Conservation (phyloP, 2,797 vertebrate species). For the Xenops minutus region DNA sequence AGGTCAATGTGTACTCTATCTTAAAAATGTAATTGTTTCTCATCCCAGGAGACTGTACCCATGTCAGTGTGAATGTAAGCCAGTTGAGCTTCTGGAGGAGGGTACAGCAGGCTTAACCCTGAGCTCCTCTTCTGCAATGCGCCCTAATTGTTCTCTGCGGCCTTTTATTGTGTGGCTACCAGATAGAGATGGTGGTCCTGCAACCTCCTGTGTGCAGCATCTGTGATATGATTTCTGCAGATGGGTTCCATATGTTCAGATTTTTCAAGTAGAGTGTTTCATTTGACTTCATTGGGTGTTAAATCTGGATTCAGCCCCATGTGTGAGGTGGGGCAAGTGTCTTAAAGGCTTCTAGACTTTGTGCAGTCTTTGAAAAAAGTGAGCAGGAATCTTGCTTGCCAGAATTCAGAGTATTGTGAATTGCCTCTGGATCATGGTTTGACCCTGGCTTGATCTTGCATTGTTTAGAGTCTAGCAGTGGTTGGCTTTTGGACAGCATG, state of each 20-base stretch:
- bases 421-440: not conserved
- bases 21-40: not conserved
- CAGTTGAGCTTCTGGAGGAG: not conserved
- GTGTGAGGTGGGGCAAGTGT: not conserved
- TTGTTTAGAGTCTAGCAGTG: not conserved
- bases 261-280: not conserved
- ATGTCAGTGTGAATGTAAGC: not conserved
- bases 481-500: constrained; percentile 7
- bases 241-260: not conserved
- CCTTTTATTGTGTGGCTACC: not conserved
- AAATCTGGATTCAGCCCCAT: not conserved
- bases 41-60: not conserved
- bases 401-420: not conserved
- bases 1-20: not conserved
- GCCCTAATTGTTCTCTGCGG: not conserved
- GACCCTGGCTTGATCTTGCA: not conserved
- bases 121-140: not conserved
- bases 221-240: not conserved
- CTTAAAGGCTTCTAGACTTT: not conserved
- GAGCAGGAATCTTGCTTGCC: not conserved
- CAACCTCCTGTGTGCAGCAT: not conserved
- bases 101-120: not conserved
- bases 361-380: not conserved
- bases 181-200: not conserved
- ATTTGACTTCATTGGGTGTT: not conserved